phyloP scores from a whole-genome alignment of 2,888 invertebrate species.

The Luffia ferchaultella region DNA sequence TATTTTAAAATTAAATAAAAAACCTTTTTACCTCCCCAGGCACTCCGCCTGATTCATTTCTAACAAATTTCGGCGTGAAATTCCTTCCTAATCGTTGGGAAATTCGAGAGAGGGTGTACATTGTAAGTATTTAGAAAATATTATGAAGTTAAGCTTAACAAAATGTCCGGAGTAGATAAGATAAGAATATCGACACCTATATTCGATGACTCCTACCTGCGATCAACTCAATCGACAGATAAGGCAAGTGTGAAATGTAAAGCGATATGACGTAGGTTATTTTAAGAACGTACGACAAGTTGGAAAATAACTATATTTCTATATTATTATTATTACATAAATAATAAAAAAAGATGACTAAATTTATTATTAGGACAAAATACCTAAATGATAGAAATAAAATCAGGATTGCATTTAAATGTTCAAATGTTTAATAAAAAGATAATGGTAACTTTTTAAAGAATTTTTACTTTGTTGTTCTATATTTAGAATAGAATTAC shows the following conservation, averaged over 20 bases:
- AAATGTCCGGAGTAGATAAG: not conserved
- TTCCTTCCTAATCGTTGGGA: slow-evolving; percentile 28
- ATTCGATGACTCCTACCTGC: not conserved
- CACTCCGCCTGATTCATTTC: slow-evolving; percentile 47
- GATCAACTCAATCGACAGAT: not conserved
- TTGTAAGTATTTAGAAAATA: not conserved
- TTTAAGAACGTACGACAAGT: no score
- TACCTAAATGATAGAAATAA: no score
- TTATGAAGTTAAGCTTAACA: not conserved
- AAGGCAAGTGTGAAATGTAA: not conserved
- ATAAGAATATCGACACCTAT: not conserved
- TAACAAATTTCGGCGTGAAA: slow-evolving; percentile 36
- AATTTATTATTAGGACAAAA: no score
- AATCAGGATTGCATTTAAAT: no score
- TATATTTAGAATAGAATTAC: no score
- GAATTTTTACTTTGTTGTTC: no score
- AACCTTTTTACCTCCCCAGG: slow-evolving; percentile 39
- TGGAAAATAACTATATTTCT: no score
- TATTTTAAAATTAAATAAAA: not conserved
- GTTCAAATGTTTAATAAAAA: no score
- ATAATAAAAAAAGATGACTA: no score
- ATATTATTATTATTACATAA: no score
- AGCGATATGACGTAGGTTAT: slow-evolving; percentile 40
- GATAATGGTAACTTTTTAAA: no score
- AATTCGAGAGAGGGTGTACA: not conserved